These are phyloP conservation scores for Ganaspis sp. DNA, from an alignment of 1,140 invertebrate species.

Conservation along the genomic window DNA sequence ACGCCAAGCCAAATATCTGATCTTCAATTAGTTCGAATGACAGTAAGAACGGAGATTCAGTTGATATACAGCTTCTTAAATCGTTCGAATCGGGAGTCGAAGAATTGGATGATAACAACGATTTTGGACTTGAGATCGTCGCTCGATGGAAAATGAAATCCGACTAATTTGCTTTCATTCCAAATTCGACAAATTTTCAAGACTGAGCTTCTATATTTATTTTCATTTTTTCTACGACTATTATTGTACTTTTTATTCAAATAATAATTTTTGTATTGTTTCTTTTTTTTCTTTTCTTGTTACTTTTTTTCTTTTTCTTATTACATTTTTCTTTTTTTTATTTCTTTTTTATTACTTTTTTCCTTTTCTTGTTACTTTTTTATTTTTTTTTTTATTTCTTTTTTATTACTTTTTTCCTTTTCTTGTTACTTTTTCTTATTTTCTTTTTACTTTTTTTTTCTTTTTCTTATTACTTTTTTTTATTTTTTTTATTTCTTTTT, in stretches of 20 bases:
- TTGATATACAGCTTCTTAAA: constrained; percentile 13
- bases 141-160: constrained; percentile 16
- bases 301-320: too few species aligned
- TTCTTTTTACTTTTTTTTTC: too few species aligned
- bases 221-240: neutral
- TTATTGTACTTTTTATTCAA: too few species aligned
- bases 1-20: constrained; percentile 29
- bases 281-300: too few species aligned
- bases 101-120: constrained; percentile 1
- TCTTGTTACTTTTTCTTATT: neutral
- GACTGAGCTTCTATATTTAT: neutral
- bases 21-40: neutral
- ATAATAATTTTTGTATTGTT: too few species aligned
- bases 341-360: too few species aligned
- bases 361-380: too few species aligned
- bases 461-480: too few species aligned
- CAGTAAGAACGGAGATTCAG: neutral
- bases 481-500: too few species aligned
- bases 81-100: constrained; percentile 6
- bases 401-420: neutral
- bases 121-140: constrained; percentile 18
- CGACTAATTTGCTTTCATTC: neutral
- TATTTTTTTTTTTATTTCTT: too few species aligned
- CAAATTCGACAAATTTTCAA: neutral
- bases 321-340: too few species aligned